Percentiles rank a stretch among this genome's conserved stretches.
phyloP scores from a whole-genome alignment of 1,140 invertebrate genomes.

The Parapsyche elsis region DNA sequence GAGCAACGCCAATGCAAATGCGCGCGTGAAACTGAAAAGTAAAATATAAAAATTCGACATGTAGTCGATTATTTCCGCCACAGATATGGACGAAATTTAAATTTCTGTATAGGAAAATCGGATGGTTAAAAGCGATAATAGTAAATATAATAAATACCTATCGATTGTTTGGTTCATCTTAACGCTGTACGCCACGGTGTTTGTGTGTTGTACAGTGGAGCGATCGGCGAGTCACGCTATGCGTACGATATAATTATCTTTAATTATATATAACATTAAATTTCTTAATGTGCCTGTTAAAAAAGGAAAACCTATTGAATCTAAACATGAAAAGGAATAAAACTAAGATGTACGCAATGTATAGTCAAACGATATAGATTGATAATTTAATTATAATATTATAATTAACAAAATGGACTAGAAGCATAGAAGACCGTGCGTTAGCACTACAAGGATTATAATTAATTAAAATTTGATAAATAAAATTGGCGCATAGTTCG shows the following conservation, averaged over 20 bases:
- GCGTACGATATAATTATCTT: conserved; percentile 5
- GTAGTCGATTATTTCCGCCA: neutral
- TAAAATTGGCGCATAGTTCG: no score
- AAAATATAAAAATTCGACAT: neutral
- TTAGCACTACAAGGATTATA: no score
- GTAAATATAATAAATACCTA: neutral
- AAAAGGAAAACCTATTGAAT: conserved; percentile 1
- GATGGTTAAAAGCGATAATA: neutral
- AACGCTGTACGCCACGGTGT: neutral
- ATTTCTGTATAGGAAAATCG: neutral
- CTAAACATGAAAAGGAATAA: neutral
- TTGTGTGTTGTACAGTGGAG: neutral
- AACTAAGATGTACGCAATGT: no score
- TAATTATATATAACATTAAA: conserved; percentile 12
- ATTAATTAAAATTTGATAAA: no score
- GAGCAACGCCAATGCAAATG: neutral
- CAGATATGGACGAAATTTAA: neutral
- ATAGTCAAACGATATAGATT: no score
- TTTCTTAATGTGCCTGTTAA: conserved; percentile 18
- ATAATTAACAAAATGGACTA: no score
- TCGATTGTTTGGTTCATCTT: neutral
- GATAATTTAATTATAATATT: no score
- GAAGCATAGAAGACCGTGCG: no score
- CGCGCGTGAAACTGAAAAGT: neutral
- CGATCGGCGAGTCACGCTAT: conserved; percentile 13